Evolutionary conservation across 2,888 invertebrate genomes (phyloP), one percentile per base, ranked within the genome.

Genomic region (Plagodis pulveraria): DNA sequence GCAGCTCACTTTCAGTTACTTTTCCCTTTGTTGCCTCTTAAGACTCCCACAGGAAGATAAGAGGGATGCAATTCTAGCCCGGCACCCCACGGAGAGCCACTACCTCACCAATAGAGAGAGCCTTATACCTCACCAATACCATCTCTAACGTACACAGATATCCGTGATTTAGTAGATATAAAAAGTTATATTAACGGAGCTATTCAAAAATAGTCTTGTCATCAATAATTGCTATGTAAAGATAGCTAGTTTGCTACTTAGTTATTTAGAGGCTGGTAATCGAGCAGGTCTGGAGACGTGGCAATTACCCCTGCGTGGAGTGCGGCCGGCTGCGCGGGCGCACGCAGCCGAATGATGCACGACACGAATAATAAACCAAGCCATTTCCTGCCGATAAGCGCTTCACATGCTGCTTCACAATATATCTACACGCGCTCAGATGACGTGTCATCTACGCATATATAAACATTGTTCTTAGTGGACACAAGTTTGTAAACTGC

Each of bases 361-460:
- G 91, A 88, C 89, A 87, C 87, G 91, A 91, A 92, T 92, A 92
- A 90, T 89, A 92, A 92, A 91, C 87, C 87, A 77, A 87, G 84
- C 86, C 85, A 91, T 89, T 92, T 92, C 91, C 91, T 91, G 91
- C 78, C 60, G 91, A 90, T 91, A 91, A 90, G 87, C 87, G 83
- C 77, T 76, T 76, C 74, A 79, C 79, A 82, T 75, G 52, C 40
- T 77, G 81, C 78, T 78, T 76, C 80, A 80, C 76, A 81, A 76
- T 73, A 73, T 74, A 73, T 78, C 74, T 61, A 68, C 69, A 66
- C 64, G 52, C 66, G 69, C 67, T 63, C 50, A 66, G 52, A 45
- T 55, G 46, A 54, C 49, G 41, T 57, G 56, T 61, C 63, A 63
- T 50, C 49, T 48, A 38, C 35, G 42, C 32, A n/a, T 44, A 51